Evolutionary conservation across 2,113 vertebrate species (phyloP), one percentile per base, ranked within the genome.

Genomic region (Eublepharis macularius): DNA sequence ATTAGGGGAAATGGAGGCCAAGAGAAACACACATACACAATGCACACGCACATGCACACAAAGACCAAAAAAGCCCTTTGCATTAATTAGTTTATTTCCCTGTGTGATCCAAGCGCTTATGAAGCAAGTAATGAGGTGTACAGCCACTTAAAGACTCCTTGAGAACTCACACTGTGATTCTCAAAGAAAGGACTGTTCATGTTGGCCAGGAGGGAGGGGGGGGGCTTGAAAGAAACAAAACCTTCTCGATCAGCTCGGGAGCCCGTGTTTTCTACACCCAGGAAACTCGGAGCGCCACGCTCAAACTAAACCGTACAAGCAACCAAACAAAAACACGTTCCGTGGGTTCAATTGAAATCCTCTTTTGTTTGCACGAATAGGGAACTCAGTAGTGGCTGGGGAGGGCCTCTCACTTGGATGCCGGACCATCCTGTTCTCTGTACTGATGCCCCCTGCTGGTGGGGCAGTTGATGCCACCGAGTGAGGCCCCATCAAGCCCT

Each of bases 41-140:
- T 57, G 77, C 63, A 47, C 83, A 49, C 11, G 10, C 29, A 32
- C 66, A 54, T 10, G 60, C 60, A 63, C 60, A 51, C 26, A 12
- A 45, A 14, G 11, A 12, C 1, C 6, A 4, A 16, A 8, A 11
- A 9, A 36, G 26, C 26, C 75, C 36, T 85, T 43, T 34, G 83
- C 65, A 78, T 85, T 85, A 70, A 85, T 85, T 70, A 85, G 82
- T 41, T 76, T 68, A 68, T 77, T 84, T 84, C 74, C 63, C 83
- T 57, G 36, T 78, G 36, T 78, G 83, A 85, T 69, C 47, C 26
- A 10, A 68, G 60, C 9, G 47, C 74, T 49, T 77, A 69, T 77
- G 63, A 77, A 70, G 65, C 65, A 69, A 78, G 83, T 57, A 85
- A 85, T 85, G 75, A 57, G 17, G 39, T 70, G 82, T 76, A 41